Evolutionary conservation across 2,888 invertebrate species (phyloP).

Genomic region (Auanema sp.): DNA sequence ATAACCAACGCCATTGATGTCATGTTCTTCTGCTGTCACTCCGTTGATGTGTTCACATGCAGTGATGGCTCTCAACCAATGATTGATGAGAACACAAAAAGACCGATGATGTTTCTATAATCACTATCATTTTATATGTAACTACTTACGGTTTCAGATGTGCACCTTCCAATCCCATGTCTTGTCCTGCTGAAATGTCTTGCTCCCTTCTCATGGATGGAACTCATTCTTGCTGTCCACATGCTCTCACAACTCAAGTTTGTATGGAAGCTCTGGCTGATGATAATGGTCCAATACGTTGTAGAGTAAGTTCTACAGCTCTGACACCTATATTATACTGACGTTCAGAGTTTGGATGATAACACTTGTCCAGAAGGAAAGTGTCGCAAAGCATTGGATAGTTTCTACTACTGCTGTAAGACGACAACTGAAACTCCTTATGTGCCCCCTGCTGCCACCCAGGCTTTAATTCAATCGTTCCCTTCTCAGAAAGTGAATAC

Average conservation of each 20-base stretch:
- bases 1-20: constrained; percentile 40
- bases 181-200: constrained; percentile 41
- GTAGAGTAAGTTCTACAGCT: constrained; percentile 16
- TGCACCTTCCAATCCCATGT: constrained; percentile 29
- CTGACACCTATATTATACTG: not conserved
- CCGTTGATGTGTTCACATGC: constrained; percentile 47
- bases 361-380: constrained; percentile 37
- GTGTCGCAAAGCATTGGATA: constrained; percentile 41
- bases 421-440: constrained; percentile 12
- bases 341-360: constrained; percentile 39
- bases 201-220: constrained; percentile 41
- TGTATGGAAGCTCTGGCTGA: constrained; percentile 38
- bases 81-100: constrained; percentile 23
- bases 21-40: constrained; percentile 49
- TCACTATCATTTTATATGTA: not conserved
- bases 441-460: not conserved
- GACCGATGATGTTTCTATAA: constrained; percentile 16
- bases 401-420: constrained; percentile 42
- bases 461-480: too few relatives aligned
- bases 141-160: constrained; percentile 22
- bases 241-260: constrained; percentile 21
- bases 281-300: constrained; percentile 29
- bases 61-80: constrained; percentile 34
- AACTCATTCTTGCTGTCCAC: constrained; percentile 40
- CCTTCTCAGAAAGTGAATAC: too few relatives aligned